Evolutionary conservation across 1,140 invertebrate genomes (phyloP).

Genomic region (Drosophila murphyi): DNA sequence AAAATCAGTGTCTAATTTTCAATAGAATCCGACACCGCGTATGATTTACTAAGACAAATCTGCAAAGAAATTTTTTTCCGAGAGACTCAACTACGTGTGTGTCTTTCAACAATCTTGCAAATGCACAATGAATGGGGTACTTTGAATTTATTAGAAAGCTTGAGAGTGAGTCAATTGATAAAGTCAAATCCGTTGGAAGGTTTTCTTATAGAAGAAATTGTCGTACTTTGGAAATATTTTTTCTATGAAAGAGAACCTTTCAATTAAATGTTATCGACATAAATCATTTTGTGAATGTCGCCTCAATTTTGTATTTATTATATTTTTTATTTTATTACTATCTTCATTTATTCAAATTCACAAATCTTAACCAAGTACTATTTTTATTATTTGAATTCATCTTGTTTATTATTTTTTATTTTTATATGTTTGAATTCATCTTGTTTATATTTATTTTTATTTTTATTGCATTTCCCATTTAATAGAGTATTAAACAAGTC

Average conservation of each 20-base stretch:
- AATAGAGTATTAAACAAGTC: conserved; percentile 49
- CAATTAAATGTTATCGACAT: too few relatives aligned
- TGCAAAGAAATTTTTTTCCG: conserved; percentile 42
- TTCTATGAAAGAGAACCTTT: too few relatives aligned
- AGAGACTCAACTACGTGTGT: conserved; percentile 26
- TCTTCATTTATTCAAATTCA: too few relatives aligned
- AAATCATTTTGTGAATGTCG: too few relatives aligned
- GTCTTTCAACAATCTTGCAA: conserved; percentile 18
- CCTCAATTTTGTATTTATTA: too few relatives aligned
- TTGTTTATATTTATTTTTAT: not conserved
- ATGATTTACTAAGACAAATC: conserved; percentile 65
- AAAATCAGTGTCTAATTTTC: conserved; percentile 56
- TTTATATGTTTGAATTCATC: not conserved
- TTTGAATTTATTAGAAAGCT: not conserved
- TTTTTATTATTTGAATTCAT: not conserved
- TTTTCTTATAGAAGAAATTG: not conserved
- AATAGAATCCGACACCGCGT: conserved; percentile 66
- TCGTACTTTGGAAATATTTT: too few relatives aligned
- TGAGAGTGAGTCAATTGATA: not conserved
- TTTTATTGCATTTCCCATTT: not conserved
- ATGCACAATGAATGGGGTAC: conserved; percentile 5
- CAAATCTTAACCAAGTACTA: too few relatives aligned
- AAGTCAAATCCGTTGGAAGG: not conserved
- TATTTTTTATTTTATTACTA: too few relatives aligned
- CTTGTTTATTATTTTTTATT: not conserved